A percentile compares a stretch with the other conserved stretches of the same genome.
Evolutionary conservation across 2,888 invertebrate species (phyloP).

Genomic region (Phania funesta): DNA sequence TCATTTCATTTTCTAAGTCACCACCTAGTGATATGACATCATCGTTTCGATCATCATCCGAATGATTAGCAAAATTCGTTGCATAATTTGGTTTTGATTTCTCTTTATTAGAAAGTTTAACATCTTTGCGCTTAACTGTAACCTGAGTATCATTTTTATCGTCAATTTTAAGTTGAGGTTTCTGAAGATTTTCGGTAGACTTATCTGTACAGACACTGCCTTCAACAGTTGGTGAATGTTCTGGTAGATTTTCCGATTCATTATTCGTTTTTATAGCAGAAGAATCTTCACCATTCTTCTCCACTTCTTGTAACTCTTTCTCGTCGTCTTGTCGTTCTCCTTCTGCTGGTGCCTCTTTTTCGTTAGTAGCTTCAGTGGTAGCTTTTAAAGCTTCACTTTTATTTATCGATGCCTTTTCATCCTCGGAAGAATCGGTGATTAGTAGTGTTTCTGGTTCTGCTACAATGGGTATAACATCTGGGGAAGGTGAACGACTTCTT

Average conservation of each 20-base stretch:
- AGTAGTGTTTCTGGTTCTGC: conserved; percentile 81
- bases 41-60: conserved; percentile 78
- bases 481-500: conserved; percentile 76
- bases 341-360: neutral
- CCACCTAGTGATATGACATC: conserved; percentile 80
- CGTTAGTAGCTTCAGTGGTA: neutral
- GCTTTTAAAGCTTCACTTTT: conserved; percentile 1
- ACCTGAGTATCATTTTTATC: neutral
- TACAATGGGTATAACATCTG: conserved; percentile 79
- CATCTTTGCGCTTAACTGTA: neutral
- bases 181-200: neutral
- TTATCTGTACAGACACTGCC: neutral
- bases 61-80: conserved; percentile 46
- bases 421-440: conserved; percentile 81
- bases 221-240: neutral
- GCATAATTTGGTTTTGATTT: conserved; percentile 16
- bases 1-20: conserved; percentile 79
- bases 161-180: neutral
- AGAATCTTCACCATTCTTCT: neutral
- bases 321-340: conserved; percentile 49
- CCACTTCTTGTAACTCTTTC: conserved; percentile 67
- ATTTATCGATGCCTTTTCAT: conserved; percentile 69
- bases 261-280: neutral
- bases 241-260: neutral
- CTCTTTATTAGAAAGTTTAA: conserved; percentile 17